These are phyloP conservation scores for Acinonyx jubatus DNA, from an alignment of 2,113 vertebrate species.

Conservation along the genomic window DNA sequence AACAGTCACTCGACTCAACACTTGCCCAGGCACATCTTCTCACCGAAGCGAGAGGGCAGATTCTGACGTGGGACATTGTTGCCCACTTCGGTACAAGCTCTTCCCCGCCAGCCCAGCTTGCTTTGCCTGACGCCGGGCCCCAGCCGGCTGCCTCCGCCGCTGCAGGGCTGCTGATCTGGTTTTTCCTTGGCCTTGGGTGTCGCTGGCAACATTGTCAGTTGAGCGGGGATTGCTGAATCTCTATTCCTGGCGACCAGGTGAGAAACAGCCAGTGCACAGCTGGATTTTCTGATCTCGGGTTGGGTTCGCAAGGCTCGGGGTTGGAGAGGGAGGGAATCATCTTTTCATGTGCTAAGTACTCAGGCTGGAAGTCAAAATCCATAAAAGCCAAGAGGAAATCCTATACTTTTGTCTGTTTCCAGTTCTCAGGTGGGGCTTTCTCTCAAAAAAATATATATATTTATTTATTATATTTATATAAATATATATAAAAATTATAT, in stretches of 20 bases:
- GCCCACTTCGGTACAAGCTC: neutral
- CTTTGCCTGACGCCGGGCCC: neutral
- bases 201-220: neutral
- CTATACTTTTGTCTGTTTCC: neutral
- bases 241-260: conserved; percentile 37
- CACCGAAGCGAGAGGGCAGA: neutral
- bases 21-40: neutral
- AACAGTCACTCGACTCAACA: neutral
- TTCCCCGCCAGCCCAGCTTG: neutral
- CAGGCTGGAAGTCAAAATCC: conserved; percentile 28
- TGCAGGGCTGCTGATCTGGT: neutral
- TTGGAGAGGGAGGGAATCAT: neutral
- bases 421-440: neutral
- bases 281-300: conserved; percentile 47
- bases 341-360: neutral
- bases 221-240: conserved; percentile 41
- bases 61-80: neutral
- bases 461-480: no score
- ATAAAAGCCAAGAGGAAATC: conserved; percentile 6
- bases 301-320: neutral
- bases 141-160: accelerated
- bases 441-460: neutral
- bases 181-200: conserved; percentile 38
- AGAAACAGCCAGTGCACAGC: conserved; percentile 36
- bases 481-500: no score